Conservation (phyloP, 1,140 invertebrate genomes). For the Littorina saxatilis region DNA sequence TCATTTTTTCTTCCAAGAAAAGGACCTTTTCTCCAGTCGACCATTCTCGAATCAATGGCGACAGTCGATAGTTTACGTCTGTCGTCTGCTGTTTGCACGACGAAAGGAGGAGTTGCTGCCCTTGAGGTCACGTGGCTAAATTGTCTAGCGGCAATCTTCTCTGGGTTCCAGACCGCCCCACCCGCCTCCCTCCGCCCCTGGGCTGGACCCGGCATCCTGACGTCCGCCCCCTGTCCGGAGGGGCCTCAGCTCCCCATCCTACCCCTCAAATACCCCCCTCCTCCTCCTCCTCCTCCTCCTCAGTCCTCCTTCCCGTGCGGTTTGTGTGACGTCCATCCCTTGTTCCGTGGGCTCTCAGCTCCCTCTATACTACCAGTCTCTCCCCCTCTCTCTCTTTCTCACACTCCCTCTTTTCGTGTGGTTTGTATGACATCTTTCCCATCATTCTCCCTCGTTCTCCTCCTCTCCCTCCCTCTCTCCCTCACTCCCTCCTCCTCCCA, state of each 20-base stretch:
- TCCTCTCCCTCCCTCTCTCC: too few species aligned
- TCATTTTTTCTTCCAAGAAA: too few species aligned
- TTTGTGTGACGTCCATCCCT: too few species aligned
- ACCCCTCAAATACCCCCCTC: neutral
- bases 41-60: neutral
- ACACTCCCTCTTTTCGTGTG: too few species aligned
- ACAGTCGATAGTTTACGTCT: neutral
- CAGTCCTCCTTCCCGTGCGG: too few species aligned
- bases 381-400: too few species aligned
- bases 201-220: neutral
- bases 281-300: neutral
- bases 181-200: slow-evolving; percentile 22
- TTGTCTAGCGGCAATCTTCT: neutral
- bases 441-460: too few species aligned
- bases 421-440: too few species aligned
- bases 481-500: too few species aligned
- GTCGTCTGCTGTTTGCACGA: slow-evolving; percentile 15
- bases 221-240: slow-evolving; percentile 20
- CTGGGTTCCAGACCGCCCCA: slow-evolving; percentile 18
- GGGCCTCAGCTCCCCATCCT: neutral
- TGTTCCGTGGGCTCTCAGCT: too few species aligned
- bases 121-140: slow-evolving; percentile 28
- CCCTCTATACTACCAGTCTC: too few species aligned
- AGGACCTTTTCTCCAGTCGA: neutral
- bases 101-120: slow-evolving; percentile 7